A percentile compares a stretch with the other conserved stretches of the same genome.
Evolutionary conservation across 1,140 invertebrate species (phyloP).

Genomic region (Nebria ingens): DNA sequence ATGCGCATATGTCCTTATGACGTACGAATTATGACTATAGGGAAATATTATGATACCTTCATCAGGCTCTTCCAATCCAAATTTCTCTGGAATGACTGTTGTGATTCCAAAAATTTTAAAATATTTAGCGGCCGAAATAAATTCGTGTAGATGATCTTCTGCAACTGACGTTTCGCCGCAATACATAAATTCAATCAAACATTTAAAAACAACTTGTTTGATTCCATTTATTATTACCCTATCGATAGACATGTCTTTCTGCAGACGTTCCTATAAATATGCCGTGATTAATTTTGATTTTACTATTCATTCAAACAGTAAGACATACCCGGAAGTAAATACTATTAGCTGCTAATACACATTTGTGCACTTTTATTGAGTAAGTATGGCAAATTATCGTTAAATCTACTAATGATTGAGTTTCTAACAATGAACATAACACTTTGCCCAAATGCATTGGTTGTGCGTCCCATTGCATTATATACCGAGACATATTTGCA

Average conservation of each 20-base stretch:
- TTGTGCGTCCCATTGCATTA: slow-evolving; percentile 28
- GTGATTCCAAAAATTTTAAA: slow-evolving; percentile 28
- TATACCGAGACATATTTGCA: neutral
- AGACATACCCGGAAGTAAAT: slow-evolving; percentile 19
- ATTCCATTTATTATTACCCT: slow-evolving; percentile 28
- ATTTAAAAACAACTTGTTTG: slow-evolving; percentile 28
- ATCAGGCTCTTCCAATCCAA: neutral
- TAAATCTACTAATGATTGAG: slow-evolving; percentile 32
- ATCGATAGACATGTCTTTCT: slow-evolving; percentile 22
- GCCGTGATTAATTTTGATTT: slow-evolving; percentile 21
- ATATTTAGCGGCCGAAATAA: slow-evolving; percentile 28
- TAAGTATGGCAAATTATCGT: slow-evolving; percentile 30
- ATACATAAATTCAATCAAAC: slow-evolving; percentile 32
- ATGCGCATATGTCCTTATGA: no score
- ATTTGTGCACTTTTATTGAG: slow-evolving; percentile 31
- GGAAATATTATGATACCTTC: no score
- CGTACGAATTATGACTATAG: no score
- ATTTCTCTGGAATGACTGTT: slow-evolving; percentile 14
- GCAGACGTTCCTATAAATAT: slow-evolving; percentile 20
- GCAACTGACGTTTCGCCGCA: slow-evolving; percentile 27
- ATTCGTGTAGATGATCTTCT: slow-evolving; percentile 27
- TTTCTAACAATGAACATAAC: slow-evolving; percentile 30
- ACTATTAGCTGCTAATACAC: slow-evolving; percentile 29
- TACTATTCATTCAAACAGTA: neutral
- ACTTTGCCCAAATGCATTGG: slow-evolving; percentile 22